Base-by-base conservation (phyloP, 2,113 vertebrate species). In the Sylvia atricapilla region DNA sequence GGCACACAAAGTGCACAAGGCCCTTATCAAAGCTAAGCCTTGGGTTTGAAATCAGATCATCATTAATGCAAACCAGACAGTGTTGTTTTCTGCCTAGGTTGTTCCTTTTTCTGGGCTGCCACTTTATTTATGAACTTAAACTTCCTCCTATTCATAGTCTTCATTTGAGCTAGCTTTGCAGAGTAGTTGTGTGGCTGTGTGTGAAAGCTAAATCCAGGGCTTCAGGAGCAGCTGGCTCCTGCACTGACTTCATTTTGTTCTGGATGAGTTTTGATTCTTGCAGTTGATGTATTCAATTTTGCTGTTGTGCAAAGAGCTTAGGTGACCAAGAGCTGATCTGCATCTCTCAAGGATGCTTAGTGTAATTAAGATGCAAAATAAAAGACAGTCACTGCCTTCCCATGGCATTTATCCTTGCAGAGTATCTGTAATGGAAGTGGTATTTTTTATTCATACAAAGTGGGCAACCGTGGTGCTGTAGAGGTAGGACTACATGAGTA, bases 271-370 rank as follows among this genome's bases (percentile, higher is more conserved):
- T 69, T 70, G 59, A 20, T 50, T 56, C 12, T 55, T 78, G 35
- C 1, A 11, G 1, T 19, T 13, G 1, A 37, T 67, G 50, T 20
- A 25, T 58, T 80, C n/a, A 33, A 0, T 77, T 53, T 41, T 83
- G 23, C 59, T 66, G 20, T 39, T 44, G 23, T 89, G 37, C 44
- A n/a, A n/a, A n/a, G n/a, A n/a, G 37, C 58, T 52, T 66, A 20
- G 60, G 15, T 67, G 28, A 39, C 13, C 19, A n/a, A 9, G 68
- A 66, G 33, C 39, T 59, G 28, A 59, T 89, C 7, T 67, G 33
- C 33, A 35, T 44, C 22, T 44, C 53, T 67, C 19, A 22, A 52
- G 44, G 35, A 58, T 52, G 41, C 22, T 92, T 59, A 46, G 23
- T 79, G n/a, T 56, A 19, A 47, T 77, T 84, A 43, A 63, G 43